Conservation (phyloP, 1,140 invertebrate genomes). For the Belonocnema kinseyi region DNA sequence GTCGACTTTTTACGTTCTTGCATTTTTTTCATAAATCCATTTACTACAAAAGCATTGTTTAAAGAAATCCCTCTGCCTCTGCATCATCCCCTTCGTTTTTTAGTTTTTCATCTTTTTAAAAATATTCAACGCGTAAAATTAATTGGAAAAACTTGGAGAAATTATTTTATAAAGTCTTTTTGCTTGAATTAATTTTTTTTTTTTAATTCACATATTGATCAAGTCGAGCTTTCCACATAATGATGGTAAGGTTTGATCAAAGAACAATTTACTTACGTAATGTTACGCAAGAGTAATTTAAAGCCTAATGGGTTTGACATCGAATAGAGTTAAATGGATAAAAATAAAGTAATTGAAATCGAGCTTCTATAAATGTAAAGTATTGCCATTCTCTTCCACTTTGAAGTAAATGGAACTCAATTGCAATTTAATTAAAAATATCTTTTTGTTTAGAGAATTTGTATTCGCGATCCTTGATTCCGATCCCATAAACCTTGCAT, state of each 20-base stretch:
- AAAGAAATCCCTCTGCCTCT: neutral
- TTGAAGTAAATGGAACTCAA: neutral
- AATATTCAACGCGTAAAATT: neutral
- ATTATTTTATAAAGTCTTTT: too few species aligned
- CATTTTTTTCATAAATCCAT: neutral
- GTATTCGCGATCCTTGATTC: neutral
- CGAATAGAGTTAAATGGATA: constrained; percentile 10
- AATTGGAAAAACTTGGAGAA: too few species aligned
- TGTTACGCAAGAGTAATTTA: constrained; percentile 10
- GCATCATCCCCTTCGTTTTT: constrained; percentile 2
- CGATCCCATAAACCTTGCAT: neutral
- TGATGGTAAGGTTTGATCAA: neutral
- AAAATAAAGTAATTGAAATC: constrained; percentile 17
- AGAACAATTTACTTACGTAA: constrained; percentile 29
- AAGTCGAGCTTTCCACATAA: neutral
- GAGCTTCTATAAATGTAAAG: constrained; percentile 5
- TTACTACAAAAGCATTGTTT: constrained; percentile 1
- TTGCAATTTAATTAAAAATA: neutral
- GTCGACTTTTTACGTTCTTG: neutral
- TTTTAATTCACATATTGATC: too few species aligned
- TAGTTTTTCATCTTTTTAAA: neutral
- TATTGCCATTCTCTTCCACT: neutral
- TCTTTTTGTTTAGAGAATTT: neutral
- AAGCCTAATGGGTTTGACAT: constrained; percentile 18
- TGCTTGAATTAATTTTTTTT: too few species aligned